Conservation (phyloP, 2,113 vertebrate genomes). For the Labeo catla region DNA sequence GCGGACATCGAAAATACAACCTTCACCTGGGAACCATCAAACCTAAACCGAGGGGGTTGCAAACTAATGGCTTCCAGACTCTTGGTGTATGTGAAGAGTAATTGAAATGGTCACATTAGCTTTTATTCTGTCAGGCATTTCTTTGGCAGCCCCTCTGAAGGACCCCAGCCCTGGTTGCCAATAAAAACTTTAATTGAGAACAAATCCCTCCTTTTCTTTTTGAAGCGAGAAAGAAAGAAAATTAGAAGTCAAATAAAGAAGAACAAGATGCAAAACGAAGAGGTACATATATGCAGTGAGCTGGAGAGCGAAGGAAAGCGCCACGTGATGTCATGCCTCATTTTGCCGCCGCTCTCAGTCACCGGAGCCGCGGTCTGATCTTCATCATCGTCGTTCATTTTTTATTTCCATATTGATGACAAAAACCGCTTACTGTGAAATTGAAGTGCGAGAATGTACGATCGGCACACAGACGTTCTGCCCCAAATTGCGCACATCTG, state of each 20-base stretch:
- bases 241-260: slow-evolving; percentile 13
- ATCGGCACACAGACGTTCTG: neutral
- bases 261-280: neutral
- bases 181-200: slow-evolving; percentile 41
- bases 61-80: slow-evolving; percentile 52
- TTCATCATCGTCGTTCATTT: slow-evolving; percentile 40
- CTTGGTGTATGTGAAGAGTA: slow-evolving; percentile 24
- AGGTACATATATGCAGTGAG: neutral
- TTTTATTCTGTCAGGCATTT: slow-evolving; percentile 40
- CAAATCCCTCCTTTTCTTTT: slow-evolving; percentile 40
- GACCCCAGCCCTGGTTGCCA: slow-evolving; percentile 41
- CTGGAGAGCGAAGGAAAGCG: neutral
- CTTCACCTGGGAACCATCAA: slow-evolving; percentile 54
- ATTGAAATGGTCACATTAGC: slow-evolving; percentile 46
- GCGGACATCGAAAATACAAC: neutral
- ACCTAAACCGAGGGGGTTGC: slow-evolving; percentile 23
- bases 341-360: slow-evolving; percentile 28
- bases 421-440: slow-evolving; percentile 44
- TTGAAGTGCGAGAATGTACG: slow-evolving; percentile 29
- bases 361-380: slow-evolving; percentile 23
- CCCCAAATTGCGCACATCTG: neutral
- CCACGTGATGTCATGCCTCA: slow-evolving; percentile 37
- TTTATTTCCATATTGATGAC: slow-evolving; percentile 46
- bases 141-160: slow-evolving; percentile 44
- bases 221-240: neutral